Evolutionary conservation across 2,797 vertebrate species (phyloP), one percentile per base, ranked within the genome.

Genomic region (Otolemur crassicaudatus): DNA sequence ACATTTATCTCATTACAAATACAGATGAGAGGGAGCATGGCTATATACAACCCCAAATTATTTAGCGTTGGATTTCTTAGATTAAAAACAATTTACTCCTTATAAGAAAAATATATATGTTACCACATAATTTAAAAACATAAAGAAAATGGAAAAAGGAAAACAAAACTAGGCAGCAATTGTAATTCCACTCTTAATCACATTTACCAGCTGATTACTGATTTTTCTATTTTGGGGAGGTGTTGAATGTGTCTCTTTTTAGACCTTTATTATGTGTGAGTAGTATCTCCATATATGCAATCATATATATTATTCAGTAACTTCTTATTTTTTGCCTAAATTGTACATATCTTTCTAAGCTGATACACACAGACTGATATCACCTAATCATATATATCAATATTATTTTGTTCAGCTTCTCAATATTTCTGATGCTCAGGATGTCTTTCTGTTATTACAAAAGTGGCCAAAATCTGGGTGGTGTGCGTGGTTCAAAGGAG

Each of bases 11-110:
- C 49, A 81, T 85, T 88, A 58, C 16, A 14, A 34, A 53, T 40
- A 34, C 25, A 93, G 14, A 63, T 77, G 20, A 14, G 17, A 93
- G 7, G 5, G 5, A 91, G 43, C 14, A 58, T 61, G 25, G 20
- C 20, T 75, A 56, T 12, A 0, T 85, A 69, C 61, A 40, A 80
- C 7, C 7, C 40, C 37, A 87, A 87, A 65, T 53, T 82, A n/a
- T 40, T 91, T 88, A 73, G 9, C 25, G 67, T 77, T 87, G 31
- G 23, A 89, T 40, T 89, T 86, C 95, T 76, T 69, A 80, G 20
- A 22, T 82, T 93, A 86, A 94, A 95, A 72, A 43, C 23, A 49
- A 56, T 6, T 29, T 72, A 93, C 92, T n/a, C 31, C 40, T 67
- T 90, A 14, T 29, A 86, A 88, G 27, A 88, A 20, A 20, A 56